Evolutionary conservation across 2,888 invertebrate species (phyloP).

Genomic region (Tinea semifulvella): DNA sequence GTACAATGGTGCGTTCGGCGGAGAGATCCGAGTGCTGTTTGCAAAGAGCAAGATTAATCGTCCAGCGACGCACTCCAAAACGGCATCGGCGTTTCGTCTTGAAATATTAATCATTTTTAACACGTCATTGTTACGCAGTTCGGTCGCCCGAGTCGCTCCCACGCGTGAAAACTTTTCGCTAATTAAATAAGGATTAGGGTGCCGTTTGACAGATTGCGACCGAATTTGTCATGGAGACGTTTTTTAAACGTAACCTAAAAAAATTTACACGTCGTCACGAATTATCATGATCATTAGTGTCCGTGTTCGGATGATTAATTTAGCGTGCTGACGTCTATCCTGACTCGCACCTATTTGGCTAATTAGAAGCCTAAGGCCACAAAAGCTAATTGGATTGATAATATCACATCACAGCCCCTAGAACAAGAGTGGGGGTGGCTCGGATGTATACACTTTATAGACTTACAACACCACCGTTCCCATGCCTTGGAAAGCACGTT

Average conservation of each 20-base stretch:
- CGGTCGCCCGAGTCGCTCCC: constrained; percentile 39
- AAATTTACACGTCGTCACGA: constrained; percentile 12
- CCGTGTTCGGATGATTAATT: constrained; percentile 7
- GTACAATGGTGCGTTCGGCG: constrained; percentile 39
- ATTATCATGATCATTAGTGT: constrained; percentile 11
- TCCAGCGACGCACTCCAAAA: constrained; percentile 42
- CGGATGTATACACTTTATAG: no score
- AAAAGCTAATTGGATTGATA: neutral
- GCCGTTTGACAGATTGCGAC: constrained; percentile 54
- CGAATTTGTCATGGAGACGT: constrained; percentile 38
- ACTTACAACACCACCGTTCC: no score
- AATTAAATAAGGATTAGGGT: constrained; percentile 62
- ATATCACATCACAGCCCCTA: no score
- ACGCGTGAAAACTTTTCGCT: constrained; percentile 53
- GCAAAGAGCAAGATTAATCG: constrained; percentile 64
- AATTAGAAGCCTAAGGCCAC: constrained; percentile 1
- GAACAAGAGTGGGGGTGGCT: no score
- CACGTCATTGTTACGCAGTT: constrained; percentile 52
- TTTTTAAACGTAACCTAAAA: constrained; percentile 7
- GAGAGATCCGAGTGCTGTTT: constrained; percentile 31
- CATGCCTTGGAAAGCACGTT: no score
- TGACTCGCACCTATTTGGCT: neutral
- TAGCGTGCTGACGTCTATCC: neutral
- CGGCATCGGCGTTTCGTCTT: constrained; percentile 39
- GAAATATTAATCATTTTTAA: constrained; percentile 64